These are phyloP conservation scores for Acipenser oxyrinchus DNA, from an alignment of 2,797 vertebrate genomes.

Conservation along the genomic window DNA sequence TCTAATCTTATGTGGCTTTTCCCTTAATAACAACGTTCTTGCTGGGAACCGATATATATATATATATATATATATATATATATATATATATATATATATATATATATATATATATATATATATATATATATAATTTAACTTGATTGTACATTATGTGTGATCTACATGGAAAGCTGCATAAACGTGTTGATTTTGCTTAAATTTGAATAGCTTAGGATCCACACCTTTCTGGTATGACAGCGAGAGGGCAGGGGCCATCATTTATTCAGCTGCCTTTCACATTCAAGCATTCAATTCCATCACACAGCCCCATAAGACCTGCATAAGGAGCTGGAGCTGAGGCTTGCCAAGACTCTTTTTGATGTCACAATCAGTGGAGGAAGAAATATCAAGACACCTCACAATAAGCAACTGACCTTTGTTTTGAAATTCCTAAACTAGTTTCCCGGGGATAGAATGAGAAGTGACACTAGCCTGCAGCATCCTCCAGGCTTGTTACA, in stretches of 20 bases:
- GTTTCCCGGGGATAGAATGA: slow-evolving; percentile 52
- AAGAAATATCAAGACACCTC: slow-evolving; percentile 38
- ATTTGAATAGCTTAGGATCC: too few relatives aligned
- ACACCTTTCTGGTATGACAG: too few relatives aligned
- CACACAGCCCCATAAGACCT: background rate
- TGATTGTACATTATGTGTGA: too few relatives aligned
- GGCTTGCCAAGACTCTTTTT: background rate
- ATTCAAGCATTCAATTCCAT: background rate
- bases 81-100: too few relatives aligned
- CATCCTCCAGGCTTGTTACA: slow-evolving; percentile 48
- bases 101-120: too few relatives aligned
- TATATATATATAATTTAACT: too few relatives aligned
- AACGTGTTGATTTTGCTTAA: too few relatives aligned
- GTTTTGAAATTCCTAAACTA: slow-evolving; percentile 53
- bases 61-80: too few relatives aligned
- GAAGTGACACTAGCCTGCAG: slow-evolving; percentile 62
- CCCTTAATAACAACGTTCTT: too few relatives aligned
- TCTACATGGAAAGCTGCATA: too few relatives aligned
- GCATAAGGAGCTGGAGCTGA: background rate
- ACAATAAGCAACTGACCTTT: slow-evolving; percentile 39
- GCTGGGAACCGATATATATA: too few relatives aligned
- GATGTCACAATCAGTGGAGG: slow-evolving; percentile 36
- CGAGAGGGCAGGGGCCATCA: background rate
- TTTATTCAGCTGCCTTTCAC: slow-evolving; percentile 4
- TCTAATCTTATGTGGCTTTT: too few relatives aligned